Evolutionary conservation across 2,888 invertebrate genomes (phyloP).

Genomic region (Chaitophorus viminalis): DNA sequence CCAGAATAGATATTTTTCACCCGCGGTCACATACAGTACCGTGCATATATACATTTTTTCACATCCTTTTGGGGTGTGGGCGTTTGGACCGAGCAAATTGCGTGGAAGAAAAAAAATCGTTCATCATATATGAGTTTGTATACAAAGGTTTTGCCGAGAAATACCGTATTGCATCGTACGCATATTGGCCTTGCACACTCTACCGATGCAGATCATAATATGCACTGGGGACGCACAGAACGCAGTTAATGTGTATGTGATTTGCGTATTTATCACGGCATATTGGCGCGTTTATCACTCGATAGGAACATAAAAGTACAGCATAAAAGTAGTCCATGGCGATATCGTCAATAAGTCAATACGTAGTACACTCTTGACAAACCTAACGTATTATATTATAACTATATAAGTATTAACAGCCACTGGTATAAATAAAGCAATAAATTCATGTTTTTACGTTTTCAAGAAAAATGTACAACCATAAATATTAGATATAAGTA

Average conservation of each 20-base stretch:
- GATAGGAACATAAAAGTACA: neutral
- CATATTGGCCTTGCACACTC: neutral
- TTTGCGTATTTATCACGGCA: slow-evolving; percentile 46
- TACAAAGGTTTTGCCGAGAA: neutral
- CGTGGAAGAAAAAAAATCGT: slow-evolving; percentile 17
- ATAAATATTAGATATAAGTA: no score
- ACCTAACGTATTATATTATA: neutral
- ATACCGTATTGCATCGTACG: no score
- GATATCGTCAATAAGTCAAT: neutral
- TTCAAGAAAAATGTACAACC: no score
- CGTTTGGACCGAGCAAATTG: neutral
- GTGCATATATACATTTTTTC: neutral
- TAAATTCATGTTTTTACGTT: no score
- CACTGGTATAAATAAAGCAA: no score
- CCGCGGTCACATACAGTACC: neutral
- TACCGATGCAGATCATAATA: neutral
- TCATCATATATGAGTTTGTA: slow-evolving; percentile 1
- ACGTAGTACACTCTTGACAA: neutral
- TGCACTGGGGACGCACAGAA: neutral
- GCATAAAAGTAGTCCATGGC: neutral
- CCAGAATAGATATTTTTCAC: neutral
- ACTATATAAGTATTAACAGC: no score
- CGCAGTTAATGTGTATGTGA: slow-evolving; percentile 45
- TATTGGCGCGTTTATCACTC: slow-evolving; percentile 5
- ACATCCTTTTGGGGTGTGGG: neutral